Conservation (phyloP, 2,888 invertebrate species). For the Meganola albula region DNA sequence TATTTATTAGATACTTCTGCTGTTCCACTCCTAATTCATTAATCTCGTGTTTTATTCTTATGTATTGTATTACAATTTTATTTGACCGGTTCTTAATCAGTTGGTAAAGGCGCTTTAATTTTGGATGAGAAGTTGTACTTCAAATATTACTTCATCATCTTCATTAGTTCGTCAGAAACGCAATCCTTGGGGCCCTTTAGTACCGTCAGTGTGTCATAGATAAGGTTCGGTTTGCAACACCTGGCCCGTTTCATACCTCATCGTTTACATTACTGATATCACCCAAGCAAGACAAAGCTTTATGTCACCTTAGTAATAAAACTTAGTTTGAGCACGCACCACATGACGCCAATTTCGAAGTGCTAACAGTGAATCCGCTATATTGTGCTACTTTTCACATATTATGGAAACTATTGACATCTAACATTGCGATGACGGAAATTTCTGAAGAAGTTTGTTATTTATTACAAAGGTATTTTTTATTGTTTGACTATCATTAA, state of each 20-base stretch:
- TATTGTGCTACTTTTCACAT: neutral
- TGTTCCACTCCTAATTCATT: too few relatives aligned
- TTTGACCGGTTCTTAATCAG: too few relatives aligned
- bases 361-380: neutral
- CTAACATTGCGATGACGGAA: conserved; percentile 41
- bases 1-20: too few relatives aligned
- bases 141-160: too few relatives aligned
- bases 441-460: conserved; percentile 40
- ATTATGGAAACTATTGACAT: conserved; percentile 15
- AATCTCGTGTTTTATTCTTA: too few relatives aligned
- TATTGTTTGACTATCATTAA: conserved; percentile 4
- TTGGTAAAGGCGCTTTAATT: too few relatives aligned
- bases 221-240: conserved; percentile 54
- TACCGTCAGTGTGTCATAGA: conserved; percentile 34
- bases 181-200: conserved; percentile 14
- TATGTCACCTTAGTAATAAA: conserved; percentile 43
- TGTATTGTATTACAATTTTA: too few relatives aligned
- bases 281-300: conserved; percentile 43
- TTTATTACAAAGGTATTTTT: conserved; percentile 43
- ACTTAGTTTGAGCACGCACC: conserved; percentile 34
- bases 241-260: conserved; percentile 54
- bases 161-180: too few relatives aligned
- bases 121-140: too few relatives aligned
- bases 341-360: conserved; percentile 9
- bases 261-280: conserved; percentile 45